Conservation (phyloP, 2,797 vertebrate genomes). For the Setipinna tenuifilis region DNA sequence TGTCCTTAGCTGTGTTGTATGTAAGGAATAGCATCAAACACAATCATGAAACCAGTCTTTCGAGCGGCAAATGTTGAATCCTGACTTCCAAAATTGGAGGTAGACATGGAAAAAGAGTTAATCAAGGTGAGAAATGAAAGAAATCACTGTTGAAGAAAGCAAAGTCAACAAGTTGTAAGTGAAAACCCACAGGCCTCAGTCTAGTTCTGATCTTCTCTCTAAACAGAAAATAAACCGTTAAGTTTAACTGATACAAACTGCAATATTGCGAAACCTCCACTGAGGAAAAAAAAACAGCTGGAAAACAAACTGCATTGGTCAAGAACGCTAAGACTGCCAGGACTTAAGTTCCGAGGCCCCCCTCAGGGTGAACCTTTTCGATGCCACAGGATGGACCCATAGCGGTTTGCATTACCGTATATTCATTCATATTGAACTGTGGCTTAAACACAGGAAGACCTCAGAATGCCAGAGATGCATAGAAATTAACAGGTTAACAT, state of each 20-base stretch:
- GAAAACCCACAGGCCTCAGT: not conserved
- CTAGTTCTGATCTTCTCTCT: not conserved
- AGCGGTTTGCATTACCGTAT: not conserved
- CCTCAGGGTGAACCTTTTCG: not conserved
- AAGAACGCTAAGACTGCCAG: not conserved
- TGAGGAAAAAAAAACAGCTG: not conserved
- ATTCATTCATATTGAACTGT: not conserved
- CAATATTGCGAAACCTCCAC: not conserved
- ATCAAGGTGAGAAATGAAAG: not conserved
- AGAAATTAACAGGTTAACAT: not conserved
- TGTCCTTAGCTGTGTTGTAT: not conserved
- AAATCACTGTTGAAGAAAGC: not conserved
- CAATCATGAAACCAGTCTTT: not conserved
- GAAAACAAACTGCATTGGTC: not conserved
- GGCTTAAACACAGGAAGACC: not conserved
- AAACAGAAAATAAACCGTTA: not conserved
- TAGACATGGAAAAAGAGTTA: not conserved
- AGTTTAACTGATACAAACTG: not conserved
- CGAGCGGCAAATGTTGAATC: not conserved
- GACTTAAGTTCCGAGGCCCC: not conserved
- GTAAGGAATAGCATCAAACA: not conserved
- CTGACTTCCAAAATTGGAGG: slow-evolving; percentile 7
- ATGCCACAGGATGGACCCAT: not conserved
- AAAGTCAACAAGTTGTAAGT: not conserved
- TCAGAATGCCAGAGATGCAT: not conserved